Base-by-base conservation (phyloP, 2,797 vertebrate species). In the Mallotus villosus region DNA sequence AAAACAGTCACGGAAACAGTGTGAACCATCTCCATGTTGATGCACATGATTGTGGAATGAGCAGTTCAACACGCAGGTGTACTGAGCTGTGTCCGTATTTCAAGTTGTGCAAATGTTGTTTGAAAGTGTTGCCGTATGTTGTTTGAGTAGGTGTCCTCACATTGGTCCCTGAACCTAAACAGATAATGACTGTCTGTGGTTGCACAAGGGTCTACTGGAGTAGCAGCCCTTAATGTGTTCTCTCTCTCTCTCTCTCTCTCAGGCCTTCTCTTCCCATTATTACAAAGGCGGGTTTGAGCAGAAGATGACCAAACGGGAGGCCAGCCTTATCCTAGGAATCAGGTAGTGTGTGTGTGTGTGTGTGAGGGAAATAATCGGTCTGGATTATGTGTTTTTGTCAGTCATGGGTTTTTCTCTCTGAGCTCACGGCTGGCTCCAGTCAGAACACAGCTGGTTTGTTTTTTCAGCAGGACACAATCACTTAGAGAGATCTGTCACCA, bases 261-360 rank as follows among this genome's bases (percentile, higher is more conserved):
- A 93, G 91, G 75, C 86, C 1, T 92, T 93, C 72, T 91, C 92
- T 0, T 53, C 90, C 0, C 37, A 65, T 14, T 91, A 92, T 72
- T 93, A 93, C 82, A 93, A 93, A 91, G 92, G 93, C 73, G 91
- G 93, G 59, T 93, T 93, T 85, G 91, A 93, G 53, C 88, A 90
- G 80, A 92, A 90, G 78, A 93, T 93, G 91, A 91, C 87, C 49
- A 92, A 85, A 75, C 86, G 90, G 70, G 91, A 93, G 81, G 92
- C 93, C 78, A 89, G 91, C 73, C 91, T 93, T 16, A 59, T 93
- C 73, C 91, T 92, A 1, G 93, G 93, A 63, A 88, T 93, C 82
- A 90, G 92, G 93, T 94, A 84, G 82, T 46, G n/a, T 34, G 14
- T 63, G 16, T 37, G 12, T 60, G n/a, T 67, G 29, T 29, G 34